Base-by-base conservation (phyloP, 2,888 invertebrate species). In the Bugula neritina region DNA sequence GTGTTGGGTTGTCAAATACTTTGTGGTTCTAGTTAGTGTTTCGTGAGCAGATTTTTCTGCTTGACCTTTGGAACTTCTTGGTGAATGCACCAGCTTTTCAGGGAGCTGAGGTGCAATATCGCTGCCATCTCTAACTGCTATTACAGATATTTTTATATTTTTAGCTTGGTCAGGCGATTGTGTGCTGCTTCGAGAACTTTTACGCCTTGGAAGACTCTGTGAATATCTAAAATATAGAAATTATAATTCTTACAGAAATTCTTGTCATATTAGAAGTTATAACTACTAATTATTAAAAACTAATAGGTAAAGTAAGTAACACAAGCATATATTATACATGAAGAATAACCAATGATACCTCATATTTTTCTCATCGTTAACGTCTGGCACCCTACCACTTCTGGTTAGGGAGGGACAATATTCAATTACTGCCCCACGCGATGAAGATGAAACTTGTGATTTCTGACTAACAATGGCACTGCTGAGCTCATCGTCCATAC, bases 201-300 rank as follows among this genome's bases (percentile, higher is more conserved):
- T 63, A 31, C 63, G 63, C 27, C 31, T 25, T 2, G 63, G 63
- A 13, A 63, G 27, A 34, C 63, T 63, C 13, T 63, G 63, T 2
- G 63, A 63, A 27, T 63, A 63, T 63, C 63, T 63, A 63, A 27
- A 63, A 63, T 25, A 5, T 10, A 21, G n/a, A n/a, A n/a, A n/a
- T n/a, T n/a, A n/a, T n/a, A n/a, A n/a, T n/a, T n/a, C n/a, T n/a
- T n/a, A n/a, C n/a, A n/a, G n/a, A n/a, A n/a, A n/a, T n/a, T n/a
- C n/a, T n/a, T n/a, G n/a, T n/a, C n/a, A n/a, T n/a, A n/a, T n/a
- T n/a, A n/a, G n/a, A n/a, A n/a, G n/a, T n/a, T n/a, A n/a, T n/a
- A n/a, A n/a, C n/a, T n/a, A n/a, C n/a, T n/a, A n/a, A n/a, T n/a
- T n/a, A n/a, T n/a, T n/a, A n/a, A n/a, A n/a, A n/a, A n/a, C n/a